A percentile compares a stretch with the other conserved stretches of the same genome.
These are phyloP conservation scores for Phallusia fumigata DNA, from an alignment of 23 tunicate species.

Conservation along the genomic window DNA sequence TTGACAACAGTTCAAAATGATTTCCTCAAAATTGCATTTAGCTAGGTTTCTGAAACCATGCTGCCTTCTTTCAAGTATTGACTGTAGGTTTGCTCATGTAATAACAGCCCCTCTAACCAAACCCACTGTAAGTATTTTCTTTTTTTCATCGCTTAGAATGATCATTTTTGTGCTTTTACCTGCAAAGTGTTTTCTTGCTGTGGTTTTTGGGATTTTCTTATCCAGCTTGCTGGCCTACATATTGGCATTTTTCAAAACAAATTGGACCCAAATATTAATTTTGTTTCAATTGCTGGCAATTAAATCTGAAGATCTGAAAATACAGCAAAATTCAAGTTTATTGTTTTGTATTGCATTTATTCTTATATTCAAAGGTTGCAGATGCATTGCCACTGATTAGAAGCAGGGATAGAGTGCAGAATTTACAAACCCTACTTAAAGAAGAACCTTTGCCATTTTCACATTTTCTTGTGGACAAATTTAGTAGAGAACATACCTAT, in stretches of 20 bases:
- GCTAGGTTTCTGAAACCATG: background rate
- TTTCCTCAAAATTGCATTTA: background rate
- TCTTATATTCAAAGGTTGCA: too few species aligned
- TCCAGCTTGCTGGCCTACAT: too few species aligned
- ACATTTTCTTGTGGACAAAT: constrained; percentile 69
- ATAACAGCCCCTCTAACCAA: background rate
- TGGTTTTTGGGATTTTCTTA: too few species aligned
- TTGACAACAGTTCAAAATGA: background rate
- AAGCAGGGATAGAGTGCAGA: background rate
- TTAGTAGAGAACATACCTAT: constrained; percentile 75
- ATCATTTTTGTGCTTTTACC: too few species aligned
- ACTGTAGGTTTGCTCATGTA: background rate
- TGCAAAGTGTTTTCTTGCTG: too few species aligned
- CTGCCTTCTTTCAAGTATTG: background rate
- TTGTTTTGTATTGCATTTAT: too few species aligned
- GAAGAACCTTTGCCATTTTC: constrained; percentile 37
- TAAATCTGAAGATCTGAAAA: too few species aligned
- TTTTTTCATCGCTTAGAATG: background rate
- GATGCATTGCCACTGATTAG: too few species aligned
- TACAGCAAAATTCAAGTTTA: too few species aligned
- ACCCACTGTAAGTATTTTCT: background rate
- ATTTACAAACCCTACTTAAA: background rate
- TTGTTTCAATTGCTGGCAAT: too few species aligned
- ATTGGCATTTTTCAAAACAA: too few species aligned
- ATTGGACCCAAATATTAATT: too few species aligned